Conservation (phyloP, 2,888 invertebrate genomes). For the Nysson spinosus region DNA sequence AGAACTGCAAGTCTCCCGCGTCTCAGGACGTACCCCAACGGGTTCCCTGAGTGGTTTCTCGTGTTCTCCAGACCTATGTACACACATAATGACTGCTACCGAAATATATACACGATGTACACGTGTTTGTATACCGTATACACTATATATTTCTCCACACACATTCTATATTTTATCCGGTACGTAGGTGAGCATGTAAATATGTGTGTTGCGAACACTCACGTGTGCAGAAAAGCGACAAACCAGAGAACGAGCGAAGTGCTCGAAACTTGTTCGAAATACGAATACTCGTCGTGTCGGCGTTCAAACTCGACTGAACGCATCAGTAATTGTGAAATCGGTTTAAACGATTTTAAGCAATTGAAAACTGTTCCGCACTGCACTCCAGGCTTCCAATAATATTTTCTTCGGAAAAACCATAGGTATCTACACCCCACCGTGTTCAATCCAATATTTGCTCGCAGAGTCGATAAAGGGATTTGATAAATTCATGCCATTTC, state of each 20-base stretch:
- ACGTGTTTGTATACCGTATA: background rate
- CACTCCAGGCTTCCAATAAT: no score
- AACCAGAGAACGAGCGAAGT: slow-evolving; percentile 5
- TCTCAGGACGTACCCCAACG: slow-evolving; percentile 40
- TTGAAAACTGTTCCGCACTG: no score
- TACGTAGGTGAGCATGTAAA: background rate
- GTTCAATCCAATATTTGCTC: no score
- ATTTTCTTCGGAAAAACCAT: no score
- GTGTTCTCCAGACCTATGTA: slow-evolving; percentile 48
- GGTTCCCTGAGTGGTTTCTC: slow-evolving; percentile 58
- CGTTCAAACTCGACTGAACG: background rate
- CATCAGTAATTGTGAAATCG: background rate
- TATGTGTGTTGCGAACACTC: background rate
- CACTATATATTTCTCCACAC: no score
- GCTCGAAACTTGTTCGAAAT: background rate
- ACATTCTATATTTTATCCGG: slow-evolving; percentile 24
- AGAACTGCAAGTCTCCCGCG: slow-evolving; percentile 17
- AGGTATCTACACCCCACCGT: no score
- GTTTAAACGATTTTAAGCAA: background rate
- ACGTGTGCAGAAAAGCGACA: background rate
- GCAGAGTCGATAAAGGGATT: no score
- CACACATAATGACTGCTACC: slow-evolving; percentile 25
- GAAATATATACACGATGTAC: background rate
- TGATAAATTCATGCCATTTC: no score
- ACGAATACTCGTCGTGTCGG: background rate